A percentile compares a stretch with the other conserved stretches of the same genome.
These are phyloP conservation scores for Anneissia japonica DNA, from an alignment of 35 echinoderm and acorn worm genomes.

Conservation along the genomic window DNA sequence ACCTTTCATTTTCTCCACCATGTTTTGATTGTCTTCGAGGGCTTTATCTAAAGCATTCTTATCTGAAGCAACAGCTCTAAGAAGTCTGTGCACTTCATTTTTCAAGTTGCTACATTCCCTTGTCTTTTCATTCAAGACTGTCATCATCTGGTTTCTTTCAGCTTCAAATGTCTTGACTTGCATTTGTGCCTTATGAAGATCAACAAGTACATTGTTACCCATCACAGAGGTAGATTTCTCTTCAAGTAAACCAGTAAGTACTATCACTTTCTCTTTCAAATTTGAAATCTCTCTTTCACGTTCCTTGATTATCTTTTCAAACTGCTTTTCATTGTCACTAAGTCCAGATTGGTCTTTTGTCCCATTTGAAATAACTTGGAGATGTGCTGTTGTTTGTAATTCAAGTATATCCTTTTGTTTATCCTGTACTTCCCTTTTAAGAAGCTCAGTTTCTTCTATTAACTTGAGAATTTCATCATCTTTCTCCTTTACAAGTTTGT, in stretches of 20 bases:
- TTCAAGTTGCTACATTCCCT: slow-evolving; percentile 94
- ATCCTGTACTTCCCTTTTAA: slow-evolving; percentile 6
- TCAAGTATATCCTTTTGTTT: neutral
- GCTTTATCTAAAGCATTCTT: slow-evolving; percentile 90
- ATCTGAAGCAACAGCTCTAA: slow-evolving; percentile 73
- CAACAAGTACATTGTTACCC: slow-evolving; percentile 67
- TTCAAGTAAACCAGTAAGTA: slow-evolving; percentile 45
- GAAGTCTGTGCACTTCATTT: slow-evolving; percentile 86
- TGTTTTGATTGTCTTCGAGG: slow-evolving; percentile 68
- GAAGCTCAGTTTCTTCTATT: neutral
- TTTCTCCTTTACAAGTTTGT: slow-evolving; percentile 10
- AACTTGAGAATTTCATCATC: slow-evolving; percentile 4
- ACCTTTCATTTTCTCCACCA: slow-evolving; percentile 42
- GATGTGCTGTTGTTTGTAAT: neutral
- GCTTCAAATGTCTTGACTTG: slow-evolving; percentile 77
- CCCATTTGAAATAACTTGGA: neutral
- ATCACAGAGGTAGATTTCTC: slow-evolving; percentile 63
- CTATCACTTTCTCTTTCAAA: slow-evolving; percentile 62
- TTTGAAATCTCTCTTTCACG: slow-evolving; percentile 63
- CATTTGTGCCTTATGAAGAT: slow-evolving; percentile 85
- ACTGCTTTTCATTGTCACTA: slow-evolving; percentile 90
- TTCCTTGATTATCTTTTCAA: slow-evolving; percentile 80
- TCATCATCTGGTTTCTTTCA: slow-evolving; percentile 93
- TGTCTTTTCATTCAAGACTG: slow-evolving; percentile 89
- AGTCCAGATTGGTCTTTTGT: slow-evolving; percentile 38